These are phyloP conservation scores for Hypocryptadius cinnamomeus DNA, from an alignment of 2,113 vertebrate species.

Conservation along the genomic window DNA sequence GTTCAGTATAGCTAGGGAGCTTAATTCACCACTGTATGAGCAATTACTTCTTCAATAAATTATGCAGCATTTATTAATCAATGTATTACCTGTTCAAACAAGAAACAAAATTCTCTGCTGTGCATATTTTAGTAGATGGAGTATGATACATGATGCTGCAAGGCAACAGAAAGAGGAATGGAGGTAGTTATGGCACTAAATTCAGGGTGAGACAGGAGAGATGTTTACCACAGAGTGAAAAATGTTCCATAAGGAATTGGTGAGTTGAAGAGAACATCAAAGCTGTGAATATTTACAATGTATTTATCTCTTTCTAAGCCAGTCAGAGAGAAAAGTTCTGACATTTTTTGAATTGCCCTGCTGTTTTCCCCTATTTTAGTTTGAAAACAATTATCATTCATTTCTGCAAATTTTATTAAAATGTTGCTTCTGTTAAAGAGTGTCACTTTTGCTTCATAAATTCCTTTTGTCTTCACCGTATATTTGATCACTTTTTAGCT, in stretches of 20 bases:
- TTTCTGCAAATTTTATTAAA: background rate
- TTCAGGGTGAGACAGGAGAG: background rate
- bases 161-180: background rate
- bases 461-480: background rate
- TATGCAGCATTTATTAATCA: constrained; percentile 40
- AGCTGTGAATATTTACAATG: constrained; percentile 10
- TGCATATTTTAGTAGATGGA: constrained; percentile 1
- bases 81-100: constrained; percentile 12
- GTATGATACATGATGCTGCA: background rate
- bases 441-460: background rate
- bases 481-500: background rate
- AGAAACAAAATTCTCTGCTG: background rate
- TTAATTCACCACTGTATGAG: background rate
- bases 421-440: background rate
- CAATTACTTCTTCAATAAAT: constrained; percentile 23
- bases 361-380: background rate
- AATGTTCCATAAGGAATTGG: background rate
- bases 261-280: background rate
- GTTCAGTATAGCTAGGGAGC: background rate
- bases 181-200: background rate
- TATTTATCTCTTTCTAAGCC: background rate
- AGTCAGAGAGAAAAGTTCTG: background rate
- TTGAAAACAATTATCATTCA: constrained; percentile 14
- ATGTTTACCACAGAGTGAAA: background rate
- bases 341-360: background rate